Evolutionary conservation across 2,797 vertebrate species (phyloP).

Genomic region (Aviceda cuculoides): DNA sequence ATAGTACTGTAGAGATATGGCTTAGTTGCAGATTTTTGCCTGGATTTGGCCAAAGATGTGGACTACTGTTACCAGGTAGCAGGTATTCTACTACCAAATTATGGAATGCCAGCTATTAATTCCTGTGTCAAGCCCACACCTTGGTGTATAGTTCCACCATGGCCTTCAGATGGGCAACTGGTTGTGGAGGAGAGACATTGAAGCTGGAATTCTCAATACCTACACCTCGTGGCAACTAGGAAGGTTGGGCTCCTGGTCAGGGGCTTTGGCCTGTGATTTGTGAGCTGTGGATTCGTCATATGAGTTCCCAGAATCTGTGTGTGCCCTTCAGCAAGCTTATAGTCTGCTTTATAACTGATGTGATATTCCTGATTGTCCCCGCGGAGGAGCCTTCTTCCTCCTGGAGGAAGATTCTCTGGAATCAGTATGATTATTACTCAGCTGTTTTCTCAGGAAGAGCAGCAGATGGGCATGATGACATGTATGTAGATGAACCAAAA

Average conservation of each 20-base stretch:
- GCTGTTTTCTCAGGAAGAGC: background rate
- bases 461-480: constrained; percentile 31
- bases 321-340: background rate
- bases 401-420: background rate
- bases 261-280: background rate
- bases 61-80: background rate
- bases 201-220: background rate
- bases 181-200: background rate
- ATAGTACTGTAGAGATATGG: no score
- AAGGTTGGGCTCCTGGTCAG: background rate
- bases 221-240: background rate
- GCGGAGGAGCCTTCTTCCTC: background rate
- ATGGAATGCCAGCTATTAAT: no score
- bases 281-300: background rate
- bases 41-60: background rate
- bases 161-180: background rate
- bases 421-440: background rate
- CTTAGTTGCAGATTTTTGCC: background rate
- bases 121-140: background rate
- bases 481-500: background rate
- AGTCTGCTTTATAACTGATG: fast-evolving
- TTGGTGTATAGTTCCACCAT: fast-evolving
- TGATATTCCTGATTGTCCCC: background rate
- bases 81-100: fast-evolving
- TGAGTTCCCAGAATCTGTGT: background rate